Conservation (phyloP, 2,113 vertebrate species). For the Chaenocephalus aceratus region DNA sequence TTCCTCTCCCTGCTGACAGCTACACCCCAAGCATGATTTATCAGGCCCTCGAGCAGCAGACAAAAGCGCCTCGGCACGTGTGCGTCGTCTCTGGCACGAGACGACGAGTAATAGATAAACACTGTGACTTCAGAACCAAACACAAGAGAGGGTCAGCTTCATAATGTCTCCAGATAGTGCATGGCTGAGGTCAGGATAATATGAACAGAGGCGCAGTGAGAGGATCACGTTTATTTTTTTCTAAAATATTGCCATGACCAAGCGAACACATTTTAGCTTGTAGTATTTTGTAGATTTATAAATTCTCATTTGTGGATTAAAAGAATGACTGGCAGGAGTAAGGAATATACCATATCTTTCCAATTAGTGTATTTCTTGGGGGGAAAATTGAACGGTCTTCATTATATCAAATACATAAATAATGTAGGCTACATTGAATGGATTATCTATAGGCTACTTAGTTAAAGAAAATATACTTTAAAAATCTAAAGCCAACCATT, state of each 20-base stretch:
- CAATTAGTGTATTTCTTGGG: background rate
- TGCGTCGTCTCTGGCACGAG: slow-evolving; percentile 5
- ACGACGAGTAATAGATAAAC: slow-evolving; percentile 74
- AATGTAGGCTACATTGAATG: background rate
- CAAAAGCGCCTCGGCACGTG: slow-evolving; percentile 57
- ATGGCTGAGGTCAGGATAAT: slow-evolving; percentile 43
- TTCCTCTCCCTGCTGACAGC: slow-evolving; percentile 68
- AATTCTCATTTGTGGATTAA: slow-evolving; percentile 22
- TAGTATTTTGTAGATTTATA: slow-evolving; percentile 3
- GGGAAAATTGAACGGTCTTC: background rate
- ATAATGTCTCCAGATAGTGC: slow-evolving; percentile 38
- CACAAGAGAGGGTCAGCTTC: slow-evolving; percentile 57
- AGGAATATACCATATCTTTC: background rate
- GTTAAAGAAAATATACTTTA: background rate
- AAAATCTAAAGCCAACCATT: background rate
- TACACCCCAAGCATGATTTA: slow-evolving; percentile 75
- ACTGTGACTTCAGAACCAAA: slow-evolving; percentile 58
- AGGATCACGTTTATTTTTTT: slow-evolving; percentile 45
- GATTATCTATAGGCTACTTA: background rate
- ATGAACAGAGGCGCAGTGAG: slow-evolving; percentile 26
- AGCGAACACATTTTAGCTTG: background rate
- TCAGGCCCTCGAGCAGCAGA: slow-evolving; percentile 67
- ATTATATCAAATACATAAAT: too few species aligned
- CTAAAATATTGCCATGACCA: slow-evolving; percentile 24
- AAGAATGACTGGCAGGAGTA: background rate